Conservation (phyloP, 1,140 invertebrate genomes). For the Calliphora vicina region DNA sequence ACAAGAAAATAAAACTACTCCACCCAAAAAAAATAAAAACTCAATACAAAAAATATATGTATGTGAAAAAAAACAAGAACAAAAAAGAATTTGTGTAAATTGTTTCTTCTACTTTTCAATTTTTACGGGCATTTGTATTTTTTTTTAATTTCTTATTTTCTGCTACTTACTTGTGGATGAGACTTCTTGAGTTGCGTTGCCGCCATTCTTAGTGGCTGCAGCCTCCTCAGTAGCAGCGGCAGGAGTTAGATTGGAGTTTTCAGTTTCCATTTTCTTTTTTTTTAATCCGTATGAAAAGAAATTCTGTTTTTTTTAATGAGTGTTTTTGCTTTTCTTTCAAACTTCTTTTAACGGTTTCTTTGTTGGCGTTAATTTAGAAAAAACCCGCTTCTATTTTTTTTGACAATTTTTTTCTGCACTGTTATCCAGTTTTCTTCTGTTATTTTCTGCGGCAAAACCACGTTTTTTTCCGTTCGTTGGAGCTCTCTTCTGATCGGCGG, state of each 20-base stretch:
- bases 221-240: slow-evolving; percentile 47
- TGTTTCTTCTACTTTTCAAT: neutral
- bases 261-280: slow-evolving; percentile 53
- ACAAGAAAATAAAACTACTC: slow-evolving; percentile 43
- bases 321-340: neutral
- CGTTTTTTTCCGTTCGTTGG: slow-evolving; percentile 31
- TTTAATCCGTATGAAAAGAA: slow-evolving; percentile 21
- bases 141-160: neutral
- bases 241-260: slow-evolving; percentile 62
- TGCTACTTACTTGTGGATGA: slow-evolving; percentile 60
- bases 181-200: slow-evolving; percentile 57
- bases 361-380: slow-evolving; percentile 20
- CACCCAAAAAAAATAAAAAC: slow-evolving; percentile 29
- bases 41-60: neutral
- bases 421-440: slow-evolving; percentile 29
- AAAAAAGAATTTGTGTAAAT: neutral
- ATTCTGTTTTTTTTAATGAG: neutral
- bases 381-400: slow-evolving; percentile 31
- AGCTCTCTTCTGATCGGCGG: slow-evolving; percentile 30
- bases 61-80: neutral
- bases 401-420: slow-evolving; percentile 19
- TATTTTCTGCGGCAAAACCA: slow-evolving; percentile 28
- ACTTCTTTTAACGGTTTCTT: slow-evolving; percentile 27
- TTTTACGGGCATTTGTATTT: neutral
- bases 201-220: slow-evolving; percentile 53